Base-by-base conservation (phyloP, 2,888 invertebrate species). In the Agrochola lota region DNA sequence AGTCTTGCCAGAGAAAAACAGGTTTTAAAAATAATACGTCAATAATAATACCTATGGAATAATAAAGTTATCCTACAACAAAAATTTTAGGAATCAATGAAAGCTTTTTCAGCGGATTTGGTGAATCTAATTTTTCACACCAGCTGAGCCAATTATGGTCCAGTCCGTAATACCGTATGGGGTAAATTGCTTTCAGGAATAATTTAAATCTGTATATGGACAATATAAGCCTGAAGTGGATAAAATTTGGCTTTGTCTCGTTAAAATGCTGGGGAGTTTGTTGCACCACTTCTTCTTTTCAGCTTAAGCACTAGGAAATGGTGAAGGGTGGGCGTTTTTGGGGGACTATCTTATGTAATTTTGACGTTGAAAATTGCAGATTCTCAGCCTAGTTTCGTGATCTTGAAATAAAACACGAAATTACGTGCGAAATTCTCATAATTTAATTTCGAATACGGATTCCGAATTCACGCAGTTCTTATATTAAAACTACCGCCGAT, bases 401-500 rank as follows among this genome's bases (percentile, higher is more conserved):
- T 46, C 43, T 26, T 59, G 17, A 59, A 72, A 23, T 5, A 26
- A 20, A 70, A 23, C 12, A n/a, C 35, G 8, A 77, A 62, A 77
- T 60, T n/a, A 49, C 66, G 43, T 35, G 40, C 17, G 0, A 62
- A 57, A 52, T 35, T 43, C 49, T 67, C n/a, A 49, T 63, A 83
- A 78, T 74, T 78, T 78, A 83, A 84, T 83, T 72, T 74, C 9
- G 30, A 60, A 40, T 55, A 55, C 64, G 49, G 30, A 83, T 78
- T 40, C 60, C 26, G 57, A 64, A 76, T 78, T 79, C 76, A 26
- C 52, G 69, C 46, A 57, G 20, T 52, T 71, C 43, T 69, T 85
- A 77, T 77, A 85, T 83, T 83, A 80, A 83, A 87, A 85, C 87
- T 77, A 85, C 73, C 55, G 60, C 12, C 57, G 70, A 64, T 75